phyloP scores from a whole-genome alignment of 2,797 vertebrate species.

The Bufotes viridis region DNA sequence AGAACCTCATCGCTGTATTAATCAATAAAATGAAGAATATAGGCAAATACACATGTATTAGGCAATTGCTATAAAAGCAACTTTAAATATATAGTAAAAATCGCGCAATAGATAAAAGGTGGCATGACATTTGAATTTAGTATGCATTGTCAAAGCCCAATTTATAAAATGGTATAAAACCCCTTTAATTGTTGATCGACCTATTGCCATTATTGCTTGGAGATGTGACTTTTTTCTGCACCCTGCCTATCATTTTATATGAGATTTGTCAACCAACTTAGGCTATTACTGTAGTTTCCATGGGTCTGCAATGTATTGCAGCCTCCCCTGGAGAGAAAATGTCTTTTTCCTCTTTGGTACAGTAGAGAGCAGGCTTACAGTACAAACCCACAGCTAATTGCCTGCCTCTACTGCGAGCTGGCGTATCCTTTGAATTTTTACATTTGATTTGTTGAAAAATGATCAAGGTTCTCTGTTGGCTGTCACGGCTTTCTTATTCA shows the following conservation, averaged over 20 bases:
- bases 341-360: slow-evolving; percentile 49
- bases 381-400: slow-evolving; percentile 54
- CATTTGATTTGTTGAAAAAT: slow-evolving; percentile 51
- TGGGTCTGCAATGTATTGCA: slow-evolving; percentile 31
- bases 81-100: not conserved
- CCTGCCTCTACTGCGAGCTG: slow-evolving; percentile 23
- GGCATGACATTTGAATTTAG: not conserved
- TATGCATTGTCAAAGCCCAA: not conserved
- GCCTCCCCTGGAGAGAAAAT: slow-evolving; percentile 35
- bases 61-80: not conserved
- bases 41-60: not conserved
- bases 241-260: slow-evolving; percentile 31
- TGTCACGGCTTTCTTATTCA: slow-evolving; percentile 8
- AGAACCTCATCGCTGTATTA: not conserved
- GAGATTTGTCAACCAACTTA: slow-evolving; percentile 44
- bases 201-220: not conserved
- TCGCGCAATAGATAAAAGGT: not conserved
- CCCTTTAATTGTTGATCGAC: not conserved
- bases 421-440: slow-evolving; percentile 42
- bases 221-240: slow-evolving; percentile 2
- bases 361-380: slow-evolving; percentile 56
- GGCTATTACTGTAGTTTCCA: slow-evolving; percentile 39
- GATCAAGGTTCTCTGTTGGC: slow-evolving; percentile 7
- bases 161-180: not conserved
- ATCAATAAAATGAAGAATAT: not conserved